phyloP scores from a whole-genome alignment of 2,113 vertebrate genomes.

The Oxyura jamaicensis region DNA sequence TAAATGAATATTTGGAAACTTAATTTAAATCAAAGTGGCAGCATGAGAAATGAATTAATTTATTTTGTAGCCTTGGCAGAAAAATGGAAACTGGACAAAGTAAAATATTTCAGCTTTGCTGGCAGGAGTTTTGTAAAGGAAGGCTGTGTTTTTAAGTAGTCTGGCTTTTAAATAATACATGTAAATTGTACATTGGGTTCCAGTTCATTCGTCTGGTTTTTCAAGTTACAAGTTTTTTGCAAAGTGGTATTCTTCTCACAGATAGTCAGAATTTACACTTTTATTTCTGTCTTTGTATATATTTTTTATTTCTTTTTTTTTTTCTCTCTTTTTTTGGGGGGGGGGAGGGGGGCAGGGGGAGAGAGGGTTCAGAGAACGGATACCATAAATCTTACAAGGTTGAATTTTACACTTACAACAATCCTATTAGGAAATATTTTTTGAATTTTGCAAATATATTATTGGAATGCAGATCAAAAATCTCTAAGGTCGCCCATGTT shows the following conservation, averaged over 20 bases:
- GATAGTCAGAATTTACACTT: not conserved
- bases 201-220: not conserved
- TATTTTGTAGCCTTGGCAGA: not conserved
- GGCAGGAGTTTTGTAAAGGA: not conserved
- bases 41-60: not conserved
- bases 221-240: not conserved
- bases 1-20: not conserved
- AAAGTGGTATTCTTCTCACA: not conserved
- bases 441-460: not conserved
- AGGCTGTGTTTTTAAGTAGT: not conserved
- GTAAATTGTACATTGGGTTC: not conserved
- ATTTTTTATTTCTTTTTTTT: too few relatives aligned
- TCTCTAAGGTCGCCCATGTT: not conserved
- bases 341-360: too few relatives aligned
- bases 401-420: not conserved
- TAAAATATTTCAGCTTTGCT: constrained; percentile 29
- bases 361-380: too few relatives aligned
- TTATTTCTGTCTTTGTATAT: not conserved
- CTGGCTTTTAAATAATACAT: not conserved
- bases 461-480: not conserved
- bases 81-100: not conserved
- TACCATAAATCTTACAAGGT: not conserved
- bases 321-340: too few relatives aligned
- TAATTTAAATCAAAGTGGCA: not conserved
- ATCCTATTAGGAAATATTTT: not conserved